Evolutionary conservation across 2,113 vertebrate genomes (phyloP), one percentile per base, ranked within the genome.

Genomic region (Xenopus borealis): DNA sequence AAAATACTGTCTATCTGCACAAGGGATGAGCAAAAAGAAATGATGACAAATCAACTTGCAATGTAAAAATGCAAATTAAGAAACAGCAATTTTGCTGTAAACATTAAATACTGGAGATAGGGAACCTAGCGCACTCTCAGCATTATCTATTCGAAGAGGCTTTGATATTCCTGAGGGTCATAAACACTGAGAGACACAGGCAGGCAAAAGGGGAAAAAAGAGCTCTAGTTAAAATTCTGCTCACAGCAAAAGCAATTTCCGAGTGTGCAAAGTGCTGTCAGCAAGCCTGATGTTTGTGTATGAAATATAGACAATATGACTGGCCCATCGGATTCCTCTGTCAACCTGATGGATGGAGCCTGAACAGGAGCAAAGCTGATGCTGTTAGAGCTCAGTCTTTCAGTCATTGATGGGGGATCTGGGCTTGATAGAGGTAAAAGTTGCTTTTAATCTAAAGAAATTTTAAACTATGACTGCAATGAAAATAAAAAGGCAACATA

Each of bases 171-270:
- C 90, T 74, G 78, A 80, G 83, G 89, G 88, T 91, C 89, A 86
- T 89, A 90, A 92, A 89, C 82, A 88, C 82, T 82, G 78, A 83
- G 82, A 87, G 84, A 87, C 78, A 71, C 64, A 86, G 81, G 79
- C 79, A 82, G 90, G 75, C 82, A 80, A 79, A 81, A 85, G 81
- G 23, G 79, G 89, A 87, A 83, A 80, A 82, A 86, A 45, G 44
- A 80, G 87, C 88, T 87, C 92, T 95, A 89, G 86, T 94, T 98
- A 93, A 96, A 94, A 98, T 98, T 97, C 97, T 86, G 90, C 91
- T 98, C 96, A 97, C 93, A 97, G 92, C 91, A 89, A 93, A 94
- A 94, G 93, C 93, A 94, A 93, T 96, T 95, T 96, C 95, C 93
- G 94, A 94, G 92, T 91, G 85, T 95, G 93, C 93, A 92, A 91